Evolutionary conservation across 1,140 invertebrate genomes (phyloP), one percentile per base, ranked within the genome.

Genomic region (Bactericera cockerelli): DNA sequence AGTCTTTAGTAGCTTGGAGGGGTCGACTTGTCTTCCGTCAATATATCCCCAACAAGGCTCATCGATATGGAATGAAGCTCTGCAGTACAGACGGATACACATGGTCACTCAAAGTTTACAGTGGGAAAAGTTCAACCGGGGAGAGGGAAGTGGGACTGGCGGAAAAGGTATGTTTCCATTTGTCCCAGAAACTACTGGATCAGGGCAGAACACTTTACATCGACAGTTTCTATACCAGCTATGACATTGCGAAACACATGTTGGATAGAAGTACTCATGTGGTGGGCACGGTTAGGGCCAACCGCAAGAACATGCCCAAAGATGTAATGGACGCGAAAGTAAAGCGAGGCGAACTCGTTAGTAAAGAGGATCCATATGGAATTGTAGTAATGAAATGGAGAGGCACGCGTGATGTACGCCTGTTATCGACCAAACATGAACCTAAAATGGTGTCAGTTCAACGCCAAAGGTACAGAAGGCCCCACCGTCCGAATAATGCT

Each of bases 301-400:
- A 60, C 36, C 55, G 59, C 36, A 60, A 60, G 16, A 36, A 56
- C 22, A 60, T 36, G 33, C 59, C 54, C 21, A 56, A 57, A 25
- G 14, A 57, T 60, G 59, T 57, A 26, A 22, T 56, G 13, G 22
- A 26, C 31, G 49, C 11, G 4, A 24, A 24, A 54, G 6, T 26
- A 31, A 19, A 59, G 16, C 38, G 55, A 14, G 67, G 67, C 57
- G 65, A 71, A 61, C 57, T 65, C 42, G 56, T 69, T 24, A 65
- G 56, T 11, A 57, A 63, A 55, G 67, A 71, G 67, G 72, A 68
- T 58, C 62, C 66, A 49, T 59, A 65, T 55, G 65, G 65, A 8
- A 64, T 70, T 55, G 67, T 66, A 33, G 58, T 71, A 24, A 53
- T 67, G 36, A 71, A 73, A 67, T 72, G 71, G 68, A 63, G 61